Evolutionary conservation across 1,140 invertebrate species (phyloP).

Genomic region (Stenopsyche tienmushanensis): DNA sequence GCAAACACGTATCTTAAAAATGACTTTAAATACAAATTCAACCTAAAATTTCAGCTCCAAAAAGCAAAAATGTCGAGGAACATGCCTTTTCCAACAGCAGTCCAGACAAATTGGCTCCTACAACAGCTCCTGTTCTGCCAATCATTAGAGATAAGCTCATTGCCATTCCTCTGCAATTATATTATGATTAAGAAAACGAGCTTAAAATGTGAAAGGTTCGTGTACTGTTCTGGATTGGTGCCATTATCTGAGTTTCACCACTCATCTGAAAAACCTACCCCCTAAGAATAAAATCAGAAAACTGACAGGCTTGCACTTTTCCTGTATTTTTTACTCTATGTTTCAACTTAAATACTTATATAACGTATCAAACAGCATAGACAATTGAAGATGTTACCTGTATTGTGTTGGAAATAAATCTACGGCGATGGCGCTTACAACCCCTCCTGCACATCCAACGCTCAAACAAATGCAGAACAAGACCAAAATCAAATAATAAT

Average conservation of each 20-base stretch:
- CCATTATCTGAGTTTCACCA: no score
- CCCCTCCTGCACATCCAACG: slow-evolving; percentile 49
- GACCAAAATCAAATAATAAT: slow-evolving; percentile 39
- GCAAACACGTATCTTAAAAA: not conserved
- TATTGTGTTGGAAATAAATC: slow-evolving; percentile 51
- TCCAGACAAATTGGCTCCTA: slow-evolving; percentile 19
- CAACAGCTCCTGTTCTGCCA: slow-evolving; percentile 15
- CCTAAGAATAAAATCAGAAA: no score
- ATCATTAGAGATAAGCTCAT: slow-evolving; percentile 18
- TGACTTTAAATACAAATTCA: not conserved
- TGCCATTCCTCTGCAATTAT: slow-evolving; percentile 15
- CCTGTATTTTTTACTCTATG: no score
- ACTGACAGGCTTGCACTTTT: no score
- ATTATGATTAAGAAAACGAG: not conserved
- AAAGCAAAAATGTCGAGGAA: slow-evolving; percentile 9
- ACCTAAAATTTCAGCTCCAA: slow-evolving; percentile 17
- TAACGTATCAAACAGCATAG: not conserved
- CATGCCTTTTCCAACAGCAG: slow-evolving; percentile 6
- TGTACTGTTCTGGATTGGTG: not conserved
- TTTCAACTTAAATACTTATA: no score
- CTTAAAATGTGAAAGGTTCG: not conserved
- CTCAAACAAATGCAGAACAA: slow-evolving; percentile 48
- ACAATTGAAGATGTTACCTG: slow-evolving; percentile 41
- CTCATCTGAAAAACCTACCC: no score
- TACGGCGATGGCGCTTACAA: slow-evolving; percentile 49